Evolutionary conservation across 2,888 invertebrate genomes (phyloP), one percentile per base, ranked within the genome.

Genomic region (Oxytorus armatus): DNA sequence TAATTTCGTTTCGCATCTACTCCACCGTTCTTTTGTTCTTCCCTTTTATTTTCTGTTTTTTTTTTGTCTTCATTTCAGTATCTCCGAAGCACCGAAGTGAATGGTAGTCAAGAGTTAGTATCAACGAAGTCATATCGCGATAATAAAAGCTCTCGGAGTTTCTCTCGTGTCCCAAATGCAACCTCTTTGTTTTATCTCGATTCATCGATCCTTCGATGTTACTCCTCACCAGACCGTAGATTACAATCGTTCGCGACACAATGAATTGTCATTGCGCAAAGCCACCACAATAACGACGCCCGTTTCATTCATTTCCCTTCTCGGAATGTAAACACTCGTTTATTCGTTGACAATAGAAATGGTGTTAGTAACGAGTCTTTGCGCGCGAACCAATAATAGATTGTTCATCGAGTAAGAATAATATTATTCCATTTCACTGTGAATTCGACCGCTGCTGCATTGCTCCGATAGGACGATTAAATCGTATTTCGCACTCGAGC

Each of bases 341-440:
- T 51, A 78, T 73, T 61, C 72, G 59, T 61, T 42, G 57, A 78
- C 66, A 53, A 78, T n/a, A n/a, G n/a, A n/a, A n/a, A n/a, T 61
- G 21, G 59, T 39, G 23, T 29, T 25, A 8, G 3, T 3, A n/a
- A 36, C 63, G 18, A 14, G 33, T 49, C 11, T 14, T 18, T 8
- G 14, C 39, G 11, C 36, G 39, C 53, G 33, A 59, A 14, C 25
- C 47, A 42, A 65, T 57, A 55, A 77, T 61, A 57, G 39, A 65
- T 21, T 16, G 65, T 36, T 70, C 53, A 39, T 11, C 33, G 66
- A 66, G 25, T 36, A 18, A 72, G 53, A 77, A 59, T 51, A 8
- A 42, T 14, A 29, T 33, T 39, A n/a, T 2, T 10, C 5, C 5
- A 11, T 11, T 39, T 39, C 39, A 39, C 39, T 39, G 5, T 39